Base-by-base conservation (phyloP, 2,113 vertebrate genomes). In the Scomber scombrus region DNA sequence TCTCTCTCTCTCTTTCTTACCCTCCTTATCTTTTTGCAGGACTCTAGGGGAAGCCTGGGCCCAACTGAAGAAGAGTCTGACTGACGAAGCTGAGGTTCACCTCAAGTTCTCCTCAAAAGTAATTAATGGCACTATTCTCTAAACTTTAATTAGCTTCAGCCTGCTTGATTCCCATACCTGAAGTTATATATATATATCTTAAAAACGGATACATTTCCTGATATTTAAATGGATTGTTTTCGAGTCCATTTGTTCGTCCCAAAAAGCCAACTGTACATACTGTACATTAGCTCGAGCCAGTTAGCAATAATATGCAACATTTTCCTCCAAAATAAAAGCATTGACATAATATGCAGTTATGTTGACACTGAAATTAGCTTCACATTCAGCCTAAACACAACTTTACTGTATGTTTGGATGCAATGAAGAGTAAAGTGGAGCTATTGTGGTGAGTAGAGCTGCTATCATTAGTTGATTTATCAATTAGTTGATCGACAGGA, bases 51-150 rank as follows among this genome's bases (percentile, higher is more conserved):
- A 99, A 72, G 96, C 97, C 0, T 99, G 98, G 98, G 94, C 95
- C 49, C 98, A 99, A 85, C 93, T 99, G 56, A 99, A 99, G 95
- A 98, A 97, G 91, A 99, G 98, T 81, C 93, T 99, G 23, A 94
- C 97, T 3, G 97, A 99, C 3, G 98, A 99, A 82, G 97, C 98
- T 0, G 98, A 99, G 75, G 98, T 99, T 92, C 98, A 99, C 88
- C 94, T 99, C 65, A 99, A 99, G 87, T 99, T 99, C 94, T 99
- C 98, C 2, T 97, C 98, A 4, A 99, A 99, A 97, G 98, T 99
- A 95, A 90, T 57, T 26, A 19, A 29, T 29, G 49, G 21, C 4
- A 11, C 16, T 68, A 34, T 7, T 11, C n/a, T 51, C 15, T 13
- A 15, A 26, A 55, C 14, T 50, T 2, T 61, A 15, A 63, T 13